Evolutionary conservation across 2,113 vertebrate genomes (phyloP), one percentile per base, ranked within the genome.

Genomic region (Ophiodon elongatus): DNA sequence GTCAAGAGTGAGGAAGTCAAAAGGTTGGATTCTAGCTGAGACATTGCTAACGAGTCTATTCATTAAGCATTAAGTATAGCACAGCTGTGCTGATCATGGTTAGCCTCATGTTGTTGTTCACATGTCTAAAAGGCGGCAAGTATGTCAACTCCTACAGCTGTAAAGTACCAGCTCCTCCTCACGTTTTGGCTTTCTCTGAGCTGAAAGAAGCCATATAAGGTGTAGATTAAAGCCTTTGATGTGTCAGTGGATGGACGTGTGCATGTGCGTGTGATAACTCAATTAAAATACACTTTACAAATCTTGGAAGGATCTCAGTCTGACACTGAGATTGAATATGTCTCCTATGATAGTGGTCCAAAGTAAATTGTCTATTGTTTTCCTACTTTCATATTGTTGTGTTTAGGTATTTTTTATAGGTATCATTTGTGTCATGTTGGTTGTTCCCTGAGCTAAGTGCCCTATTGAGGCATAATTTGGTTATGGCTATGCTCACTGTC

Each of bases 31-130:
- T 85, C 70, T 66, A 52, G 73, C 77, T 35, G 69, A 80, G 87
- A 83, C 68, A 3, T 41, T 59, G 45, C 76, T 90, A 87, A 92
- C 85, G 84, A 86, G 62, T 72, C 69, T 66, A 76, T 91, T 91
- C 66, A 82, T 85, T 86, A 80, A 75, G 56, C 43, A 60, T 88
- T 65, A 33, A 73, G 87, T 64, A 25, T 23, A 37, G 6, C 63
- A 71, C 76, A 83, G 78, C 84, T 79, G 83, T 41, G 70, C 43
- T 23, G 56, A 72, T 60, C 45, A 17, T 67, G 87, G 72, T 81
- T 52, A 64, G 56, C 43, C 60, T 71, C 11, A 68, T 79, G 85
- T 73, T 84, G 65, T 76, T 73, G 84, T 75, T 79, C 39, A 73
- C 80, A 74, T 67, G 59, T 78, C 50, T 77, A 64, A 69, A 79